Evolutionary conservation across 2,888 invertebrate species (phyloP), one percentile per base, ranked within the genome.

Genomic region (Hypena proboscidalis): DNA sequence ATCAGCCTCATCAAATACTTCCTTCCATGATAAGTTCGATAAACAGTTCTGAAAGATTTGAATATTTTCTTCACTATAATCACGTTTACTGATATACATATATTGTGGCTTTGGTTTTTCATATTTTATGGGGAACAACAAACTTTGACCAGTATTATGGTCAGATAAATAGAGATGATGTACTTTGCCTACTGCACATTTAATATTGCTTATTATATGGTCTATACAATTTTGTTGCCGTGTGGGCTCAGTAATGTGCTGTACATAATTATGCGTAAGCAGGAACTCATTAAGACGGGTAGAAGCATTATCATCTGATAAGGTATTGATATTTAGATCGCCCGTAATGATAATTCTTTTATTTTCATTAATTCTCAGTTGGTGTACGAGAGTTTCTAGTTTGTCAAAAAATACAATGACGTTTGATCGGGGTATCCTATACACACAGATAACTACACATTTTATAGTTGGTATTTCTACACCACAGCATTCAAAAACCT

Each of bases 401-500:
- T 37, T 37, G 1, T 29, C 22, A 30, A 37, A 37, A 6, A 37
- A 37, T 2, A 15, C 10, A 22, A 11, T n/a, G 6, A 23, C 7
- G 8, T 37, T 29, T 7, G 30, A 21, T 11, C 2, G 7, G 4
- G 37, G 37, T 37, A 23, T 37, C 17, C 37, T 37, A 15, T 37
- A 37, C 2, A 37, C 9, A n/a, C 37, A 37, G 10, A 37, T 23
- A 11, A 37, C 29, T 1, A 37, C 9, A 37, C 27, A 27, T 6
- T 37, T 27, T 6, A 37, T 7, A 22, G 29, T 5, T n/a, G 36
- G 36, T 20, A 37, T 29, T 4, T 37, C 36, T 2, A 37, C 14
- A 10, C 29, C 36, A 22, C 36, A 37, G 22, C 36, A 37, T 11
- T 37, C 36, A 20, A 37, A 37, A 5, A 13, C 4, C 29, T 37